These are phyloP conservation scores for Tinea semifulvella DNA, from an alignment of 2,888 invertebrate genomes.

Conservation along the genomic window DNA sequence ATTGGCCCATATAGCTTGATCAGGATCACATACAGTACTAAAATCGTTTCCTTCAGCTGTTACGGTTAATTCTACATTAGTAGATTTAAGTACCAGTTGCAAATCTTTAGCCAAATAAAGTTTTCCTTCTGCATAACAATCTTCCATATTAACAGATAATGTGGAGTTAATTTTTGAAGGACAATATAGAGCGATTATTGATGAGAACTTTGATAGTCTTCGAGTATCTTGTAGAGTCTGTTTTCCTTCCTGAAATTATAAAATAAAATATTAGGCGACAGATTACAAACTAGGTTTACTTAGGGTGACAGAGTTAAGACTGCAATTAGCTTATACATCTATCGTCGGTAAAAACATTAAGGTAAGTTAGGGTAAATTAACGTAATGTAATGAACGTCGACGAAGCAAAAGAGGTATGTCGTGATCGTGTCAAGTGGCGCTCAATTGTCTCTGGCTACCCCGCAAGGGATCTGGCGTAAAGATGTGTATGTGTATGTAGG, in stretches of 20 bases:
- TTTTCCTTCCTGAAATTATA: conserved; percentile 34
- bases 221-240: conserved; percentile 40
- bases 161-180: conserved; percentile 17
- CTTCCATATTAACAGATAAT: conserved; percentile 15
- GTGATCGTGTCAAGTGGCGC: too few species aligned
- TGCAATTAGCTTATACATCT: too few species aligned
- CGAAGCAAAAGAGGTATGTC: too few species aligned
- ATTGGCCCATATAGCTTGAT: conserved; percentile 27
- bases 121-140: conserved; percentile 34
- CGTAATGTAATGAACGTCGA: too few species aligned
- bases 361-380: too few species aligned
- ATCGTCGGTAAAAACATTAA: too few species aligned
- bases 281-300: too few species aligned
- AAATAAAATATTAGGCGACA: too few species aligned
- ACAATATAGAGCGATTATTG: conserved; percentile 43
- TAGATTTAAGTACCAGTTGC: conserved; percentile 33
- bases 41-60: conserved; percentile 31
- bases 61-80: conserved; percentile 29
- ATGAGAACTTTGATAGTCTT: conserved; percentile 30
- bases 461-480: too few species aligned
- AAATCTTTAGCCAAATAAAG: conserved; percentile 33
- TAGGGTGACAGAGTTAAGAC: too few species aligned
- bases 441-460: too few species aligned
- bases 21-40: conserved; percentile 28
- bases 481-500: too few species aligned